Base-by-base conservation (phyloP, 2,113 vertebrate species). In the Lates calcarifer region DNA sequence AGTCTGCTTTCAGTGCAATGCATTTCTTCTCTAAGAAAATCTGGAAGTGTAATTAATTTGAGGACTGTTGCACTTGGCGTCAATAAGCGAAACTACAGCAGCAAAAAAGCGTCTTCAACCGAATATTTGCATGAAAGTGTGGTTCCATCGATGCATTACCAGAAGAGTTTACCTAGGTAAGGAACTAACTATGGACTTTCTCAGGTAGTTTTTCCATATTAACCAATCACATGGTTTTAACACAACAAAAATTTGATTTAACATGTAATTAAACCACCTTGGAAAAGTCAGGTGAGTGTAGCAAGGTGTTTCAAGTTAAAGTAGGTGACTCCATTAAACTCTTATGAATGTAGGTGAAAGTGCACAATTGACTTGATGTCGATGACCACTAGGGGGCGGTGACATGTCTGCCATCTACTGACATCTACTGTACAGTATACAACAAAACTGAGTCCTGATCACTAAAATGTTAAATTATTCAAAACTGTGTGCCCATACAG, bases 81-180 rank as follows among this genome's bases (percentile, higher is more conserved):
- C 43, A 0, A 58, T 10, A 74, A 14, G 5, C 75, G 91, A 51
- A 35, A n/a, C 63, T 93, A 93, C 91, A 91, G 90, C 87, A 92
- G 76, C 81, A 85, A 77, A 31, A 65, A 83, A 2, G 65, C 53
- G 2, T 20, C 77, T 24, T 79, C 85, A 0, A 15, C 37, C 1
- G 94, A 97, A 74, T 97, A 94, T 78, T 71, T 99, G 87, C 96
- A 98, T 78, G 93, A 75, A 70, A 99, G 98, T 92, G 75, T 98
- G 17, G 98, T 99, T 6, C 98, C 98, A 26, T 96, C 97, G n/a
- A 96, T 99, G 97, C 98, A 99, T 79, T 99, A 96, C 83, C 98
- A 99, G 94, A 96, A 96, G 91, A 99, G 98, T 90, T 94, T 99
- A 66, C 97, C 95, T 68, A 91, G 96, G 96, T 96, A 86, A 84